Conservation (phyloP, 2,888 invertebrate genomes). For the Ophion slaviceki region DNA sequence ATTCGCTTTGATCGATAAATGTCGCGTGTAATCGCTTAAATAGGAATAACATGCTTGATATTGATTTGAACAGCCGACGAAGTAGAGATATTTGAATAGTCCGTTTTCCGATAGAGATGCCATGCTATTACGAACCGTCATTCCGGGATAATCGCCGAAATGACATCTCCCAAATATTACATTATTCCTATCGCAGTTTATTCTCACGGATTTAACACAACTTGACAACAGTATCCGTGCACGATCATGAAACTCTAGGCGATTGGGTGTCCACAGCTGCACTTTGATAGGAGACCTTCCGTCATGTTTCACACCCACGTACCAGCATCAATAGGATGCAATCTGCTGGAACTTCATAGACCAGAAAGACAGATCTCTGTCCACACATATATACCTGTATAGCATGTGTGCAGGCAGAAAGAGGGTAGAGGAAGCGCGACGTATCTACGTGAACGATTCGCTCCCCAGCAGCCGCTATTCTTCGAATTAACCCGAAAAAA, state of each 20-base stretch:
- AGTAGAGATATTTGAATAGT: background rate
- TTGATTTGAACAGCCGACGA: background rate
- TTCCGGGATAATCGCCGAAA: slow-evolving; percentile 77
- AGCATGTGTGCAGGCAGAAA: background rate
- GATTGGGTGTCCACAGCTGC: slow-evolving; percentile 46
- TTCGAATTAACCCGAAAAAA: slow-evolving; percentile 71
- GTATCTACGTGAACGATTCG: slow-evolving; percentile 66
- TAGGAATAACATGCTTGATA: background rate
- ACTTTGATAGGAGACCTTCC: slow-evolving; percentile 69
- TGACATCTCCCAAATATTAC: slow-evolving; percentile 71
- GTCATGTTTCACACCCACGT: slow-evolving; percentile 75
- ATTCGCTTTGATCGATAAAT: background rate
- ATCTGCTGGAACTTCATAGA: slow-evolving; percentile 32
- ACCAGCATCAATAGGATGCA: slow-evolving; percentile 65
- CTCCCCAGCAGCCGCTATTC: slow-evolving; percentile 69
- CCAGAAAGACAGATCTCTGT: slow-evolving; percentile 33
- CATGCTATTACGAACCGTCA: background rate
- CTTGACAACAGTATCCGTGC: slow-evolving; percentile 74
- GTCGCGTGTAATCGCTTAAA: background rate
- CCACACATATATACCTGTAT: background rate
- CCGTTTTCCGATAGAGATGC: slow-evolving; percentile 1
- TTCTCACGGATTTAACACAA: slow-evolving; percentile 13
- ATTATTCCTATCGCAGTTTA: slow-evolving; percentile 72
- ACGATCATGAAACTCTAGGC: slow-evolving; percentile 70
- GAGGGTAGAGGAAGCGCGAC: slow-evolving; percentile 65